phyloP scores from a whole-genome alignment of 23 tunicate species.

The Diplosoma virens region DNA sequence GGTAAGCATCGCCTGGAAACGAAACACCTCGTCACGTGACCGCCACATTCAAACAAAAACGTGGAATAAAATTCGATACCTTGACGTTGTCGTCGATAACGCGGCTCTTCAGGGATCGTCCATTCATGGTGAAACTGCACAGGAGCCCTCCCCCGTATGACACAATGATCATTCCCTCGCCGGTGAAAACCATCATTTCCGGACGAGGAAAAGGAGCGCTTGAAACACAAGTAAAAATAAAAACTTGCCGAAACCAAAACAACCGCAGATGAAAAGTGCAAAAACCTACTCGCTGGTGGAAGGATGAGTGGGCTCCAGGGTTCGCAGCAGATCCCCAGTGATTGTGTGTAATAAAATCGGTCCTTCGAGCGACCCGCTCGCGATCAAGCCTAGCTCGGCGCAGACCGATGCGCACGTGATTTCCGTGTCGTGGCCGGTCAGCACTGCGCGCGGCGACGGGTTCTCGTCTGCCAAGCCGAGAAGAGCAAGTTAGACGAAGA shows the following conservation, averaged over 20 bases:
- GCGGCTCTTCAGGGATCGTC: constrained; percentile 49
- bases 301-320: constrained; percentile 49
- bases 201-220: constrained; percentile 32
- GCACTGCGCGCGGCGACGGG: constrained; percentile 86
- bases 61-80: constrained; percentile 23
- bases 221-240: neutral
- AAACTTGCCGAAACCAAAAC: neutral
- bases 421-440: constrained; percentile 94
- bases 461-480: no score
- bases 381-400: constrained; percentile 94
- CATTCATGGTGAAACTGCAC: constrained; percentile 95
- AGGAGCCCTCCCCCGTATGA: constrained; percentile 61
- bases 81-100: constrained; percentile 56
- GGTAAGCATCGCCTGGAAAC: constrained; percentile 67
- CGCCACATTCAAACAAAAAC: neutral
- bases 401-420: constrained; percentile 82
- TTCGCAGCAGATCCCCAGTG: constrained; percentile 90
- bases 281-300: neutral
- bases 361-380: constrained; percentile 85
- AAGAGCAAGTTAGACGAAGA: no score
- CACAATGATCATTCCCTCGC: constrained; percentile 84
- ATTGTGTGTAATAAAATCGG: constrained; percentile 96
- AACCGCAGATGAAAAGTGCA: no score
- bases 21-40: no score
- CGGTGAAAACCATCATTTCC: constrained; percentile 59